Evolutionary conservation across 2,888 invertebrate genomes (phyloP), one percentile per base, ranked within the genome.

Genomic region (Campaea margaritaria): DNA sequence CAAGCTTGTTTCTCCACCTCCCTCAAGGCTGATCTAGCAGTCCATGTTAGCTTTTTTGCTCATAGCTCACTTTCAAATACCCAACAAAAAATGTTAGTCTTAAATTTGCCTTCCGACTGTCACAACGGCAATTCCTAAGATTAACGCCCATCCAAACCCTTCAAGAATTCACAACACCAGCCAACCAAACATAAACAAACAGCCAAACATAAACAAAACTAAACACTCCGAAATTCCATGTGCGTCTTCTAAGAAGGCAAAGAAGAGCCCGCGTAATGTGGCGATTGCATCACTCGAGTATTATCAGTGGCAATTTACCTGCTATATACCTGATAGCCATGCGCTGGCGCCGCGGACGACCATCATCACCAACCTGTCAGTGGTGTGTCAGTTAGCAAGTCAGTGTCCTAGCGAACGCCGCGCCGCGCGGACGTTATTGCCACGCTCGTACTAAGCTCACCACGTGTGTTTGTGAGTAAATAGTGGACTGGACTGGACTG

Each of bases 391-490:
- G 75, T 80, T n/a, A 48, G 21, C 52, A 44, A 21, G 54, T 47
- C 55, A 88, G 88, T 89, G 81, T 86, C 83, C 83, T 68, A 80
- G 62, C 66, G 70, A 70, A 70, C 77, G 79, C 69, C 76, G 75
- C 52, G 66, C 76, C 74, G 83, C 46, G 61, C 79, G 81, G 81
- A 80, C 85, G 87, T 76, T 45, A 65, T 65, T 65, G 52, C 67
- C 75, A 65, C 73, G 68, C 69, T 67, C 65, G 51, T 58, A 50
- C 48, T 50, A 59, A 58, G 66, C 66, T 50, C 69, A 68, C 77
- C 83, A 86, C 87, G 87, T 85, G 87, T 79, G 80, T 81, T 85
- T 87, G 87, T 87, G 85, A 82, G 86, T 87, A 87, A 88, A 87
- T 86, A 87, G 77, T 78, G 80, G n/a, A n/a, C 68, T 80, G 39